A percentile compares a stretch with the other conserved stretches of the same genome.
phyloP scores from a whole-genome alignment of 2,113 vertebrate species.

The Ictalurus punctatus region DNA sequence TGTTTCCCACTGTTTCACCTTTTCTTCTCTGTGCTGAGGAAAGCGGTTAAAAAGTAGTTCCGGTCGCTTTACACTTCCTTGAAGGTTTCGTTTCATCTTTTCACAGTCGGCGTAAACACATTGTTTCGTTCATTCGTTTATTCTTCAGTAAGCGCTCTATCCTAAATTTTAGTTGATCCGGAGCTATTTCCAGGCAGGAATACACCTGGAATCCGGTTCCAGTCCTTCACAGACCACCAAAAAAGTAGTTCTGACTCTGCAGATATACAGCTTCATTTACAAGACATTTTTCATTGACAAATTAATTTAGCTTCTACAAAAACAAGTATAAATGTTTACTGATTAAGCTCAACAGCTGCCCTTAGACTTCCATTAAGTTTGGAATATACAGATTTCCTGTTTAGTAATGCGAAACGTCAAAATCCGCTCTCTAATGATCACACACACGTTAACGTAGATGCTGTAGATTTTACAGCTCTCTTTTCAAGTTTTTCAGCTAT shows the following conservation, averaged over 20 bases:
- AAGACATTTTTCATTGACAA: neutral
- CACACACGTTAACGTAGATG: neutral
- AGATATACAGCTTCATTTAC: no score
- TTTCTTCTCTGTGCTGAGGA: no score
- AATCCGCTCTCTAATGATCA: neutral
- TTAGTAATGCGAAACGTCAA: no score
- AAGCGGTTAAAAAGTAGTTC: neutral
- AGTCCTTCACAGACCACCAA: neutral
- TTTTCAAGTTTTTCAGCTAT: neutral
- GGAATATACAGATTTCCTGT: no score
- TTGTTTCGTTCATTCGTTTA: neutral
- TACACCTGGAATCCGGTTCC: no score
- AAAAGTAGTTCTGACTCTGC: no score
- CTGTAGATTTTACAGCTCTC: no score
- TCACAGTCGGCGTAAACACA: neutral
- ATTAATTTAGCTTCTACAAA: no score
- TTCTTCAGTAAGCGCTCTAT: neutral
- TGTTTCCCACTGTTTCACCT: neutral
- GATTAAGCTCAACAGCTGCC: neutral
- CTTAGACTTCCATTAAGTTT: neutral
- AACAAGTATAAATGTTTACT: no score
- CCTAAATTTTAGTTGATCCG: neutral
- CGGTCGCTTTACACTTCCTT: neutral
- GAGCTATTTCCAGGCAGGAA: neutral
- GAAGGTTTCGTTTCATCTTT: neutral